Evolutionary conservation across 2,888 invertebrate species (phyloP).

Genomic region (Neoitamus cyanurus): DNA sequence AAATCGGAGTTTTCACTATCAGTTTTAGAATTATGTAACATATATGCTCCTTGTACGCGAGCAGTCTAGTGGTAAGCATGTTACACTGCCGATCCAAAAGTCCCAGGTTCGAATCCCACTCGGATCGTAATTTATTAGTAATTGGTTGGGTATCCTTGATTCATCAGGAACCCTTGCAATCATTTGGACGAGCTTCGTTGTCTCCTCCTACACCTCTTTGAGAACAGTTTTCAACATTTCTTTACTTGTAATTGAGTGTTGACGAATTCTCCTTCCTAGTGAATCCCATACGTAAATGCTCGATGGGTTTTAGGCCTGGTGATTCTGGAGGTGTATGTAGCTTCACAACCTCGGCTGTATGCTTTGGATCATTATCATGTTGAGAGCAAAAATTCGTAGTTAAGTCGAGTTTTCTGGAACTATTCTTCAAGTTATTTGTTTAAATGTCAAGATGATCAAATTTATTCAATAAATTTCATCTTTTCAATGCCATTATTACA

Average conservation of each 20-base stretch:
- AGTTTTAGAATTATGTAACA: no score
- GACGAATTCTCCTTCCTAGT: not conserved
- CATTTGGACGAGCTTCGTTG: not conserved
- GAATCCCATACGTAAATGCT: not conserved
- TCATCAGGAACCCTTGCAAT: not conserved
- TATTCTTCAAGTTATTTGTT: not conserved
- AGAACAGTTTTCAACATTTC: not conserved
- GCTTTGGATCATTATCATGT: no score
- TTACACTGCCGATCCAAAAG: no score
- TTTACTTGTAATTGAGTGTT: conserved; percentile 10
- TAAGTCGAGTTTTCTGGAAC: not conserved
- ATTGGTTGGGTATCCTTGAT: no score
- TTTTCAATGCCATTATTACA: not conserved
- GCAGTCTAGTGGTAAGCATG: no score
- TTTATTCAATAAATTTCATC: not conserved
- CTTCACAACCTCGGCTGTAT: not conserved
- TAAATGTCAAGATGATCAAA: not conserved
- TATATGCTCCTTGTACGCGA: no score
- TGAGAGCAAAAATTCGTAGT: no score
- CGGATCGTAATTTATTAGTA: no score
- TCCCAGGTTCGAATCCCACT: no score
- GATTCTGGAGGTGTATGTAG: not conserved
- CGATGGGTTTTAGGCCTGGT: conserved; percentile 2
- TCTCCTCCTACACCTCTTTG: not conserved
- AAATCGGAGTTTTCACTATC: no score